Base-by-base conservation (phyloP, 2,797 vertebrate genomes). In the Enteromius radiatus region DNA sequence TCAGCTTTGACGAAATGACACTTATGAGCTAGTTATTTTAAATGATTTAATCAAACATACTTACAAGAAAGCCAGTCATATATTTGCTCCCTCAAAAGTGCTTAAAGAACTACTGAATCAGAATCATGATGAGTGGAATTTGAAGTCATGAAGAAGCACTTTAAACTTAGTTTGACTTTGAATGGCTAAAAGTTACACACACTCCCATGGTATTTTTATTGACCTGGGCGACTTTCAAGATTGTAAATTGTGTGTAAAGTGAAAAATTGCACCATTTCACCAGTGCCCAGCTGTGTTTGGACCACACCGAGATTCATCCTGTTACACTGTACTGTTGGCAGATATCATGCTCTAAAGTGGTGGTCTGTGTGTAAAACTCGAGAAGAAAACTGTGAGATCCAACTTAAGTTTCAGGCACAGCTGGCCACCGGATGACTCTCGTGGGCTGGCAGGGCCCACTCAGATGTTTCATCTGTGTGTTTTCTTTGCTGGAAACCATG, bases 391-490 rank as follows among this genome's bases (percentile, higher is more conserved):
- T 33, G 19, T 76, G 81, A 49, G 73, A 76, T 82, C 73, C 23
- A 59, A 31, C 11, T 67, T 52, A 54, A 54, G 38, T 61, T 59
- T 26, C 17, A 76, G 36, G 36, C 71, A 68, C 74, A 69, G 73
- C 74, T 68, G 63, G 64, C 17, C 70, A 33, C 73, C 52, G 49
- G 65, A 76, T 76, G 71, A 82, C 71, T 75, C 80, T 65, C 43
- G 11, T 75, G 80, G 71, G 59, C 23, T 82, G 80, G 59, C 59
- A 54, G 38, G 17, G 52, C 64, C 73, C 47, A 69, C 19, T 47
- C 74, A 19, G 56, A 70, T 76, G 49, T 82, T 83, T 54, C 43
- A 26, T 75, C 49, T 77, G 74, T 68, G 19, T 70, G 63, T 45
- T 83, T 76, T 36, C 74, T 77, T 69, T 61, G 41, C 64, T 33